phyloP scores from a whole-genome alignment of 2,888 invertebrate genomes.

The Willowsia nigromaculata region DNA sequence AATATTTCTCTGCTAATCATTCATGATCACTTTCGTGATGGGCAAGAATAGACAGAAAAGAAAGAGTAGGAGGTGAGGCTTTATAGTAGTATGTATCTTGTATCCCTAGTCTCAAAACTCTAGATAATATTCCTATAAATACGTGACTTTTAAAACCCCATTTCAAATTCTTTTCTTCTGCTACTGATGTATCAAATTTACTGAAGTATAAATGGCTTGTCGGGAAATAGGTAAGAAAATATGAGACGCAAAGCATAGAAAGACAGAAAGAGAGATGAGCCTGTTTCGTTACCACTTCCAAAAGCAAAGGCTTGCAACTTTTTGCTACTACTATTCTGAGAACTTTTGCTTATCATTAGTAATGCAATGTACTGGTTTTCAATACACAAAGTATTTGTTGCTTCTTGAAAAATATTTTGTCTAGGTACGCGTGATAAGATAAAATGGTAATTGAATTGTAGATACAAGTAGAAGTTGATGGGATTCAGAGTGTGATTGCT shows the following conservation, averaged over 20 bases:
- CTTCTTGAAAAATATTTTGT: too few species aligned
- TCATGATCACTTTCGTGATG: neutral
- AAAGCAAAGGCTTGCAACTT: neutral
- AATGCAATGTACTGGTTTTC: too few species aligned
- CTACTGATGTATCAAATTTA: neutral
- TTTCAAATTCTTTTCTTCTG: neutral
- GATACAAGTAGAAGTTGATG: too few species aligned
- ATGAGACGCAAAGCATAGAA: neutral
- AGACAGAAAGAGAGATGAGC: neutral
- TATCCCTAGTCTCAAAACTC: too few species aligned
- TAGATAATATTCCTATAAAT: neutral
- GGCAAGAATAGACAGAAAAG: neutral
- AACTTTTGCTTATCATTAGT: neutral
- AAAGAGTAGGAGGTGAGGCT: neutral
- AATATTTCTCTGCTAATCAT: conserved; percentile 11
- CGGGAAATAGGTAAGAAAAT: neutral
- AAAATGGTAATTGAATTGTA: too few species aligned
- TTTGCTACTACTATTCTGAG: neutral
- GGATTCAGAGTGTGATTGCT: too few species aligned
- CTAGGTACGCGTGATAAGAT: too few species aligned
- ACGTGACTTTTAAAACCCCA: neutral
- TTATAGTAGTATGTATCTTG: too few species aligned
- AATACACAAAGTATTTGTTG: too few species aligned
- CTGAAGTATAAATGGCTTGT: neutral
- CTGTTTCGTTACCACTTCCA: neutral